Evolutionary conservation across 2,888 invertebrate species (phyloP).

Genomic region (Pocota personata): DNA sequence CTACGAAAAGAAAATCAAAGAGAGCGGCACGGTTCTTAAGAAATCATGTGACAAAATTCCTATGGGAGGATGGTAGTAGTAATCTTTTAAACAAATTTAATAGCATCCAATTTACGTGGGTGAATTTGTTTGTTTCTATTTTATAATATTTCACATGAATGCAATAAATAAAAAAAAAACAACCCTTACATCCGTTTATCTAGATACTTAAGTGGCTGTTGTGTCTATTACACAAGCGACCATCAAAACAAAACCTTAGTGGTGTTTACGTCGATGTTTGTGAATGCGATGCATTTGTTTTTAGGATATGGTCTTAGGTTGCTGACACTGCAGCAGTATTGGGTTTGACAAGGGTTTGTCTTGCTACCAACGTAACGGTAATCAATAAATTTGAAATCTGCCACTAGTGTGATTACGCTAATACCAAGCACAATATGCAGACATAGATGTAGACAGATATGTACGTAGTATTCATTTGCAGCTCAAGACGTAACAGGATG

Average conservation of each 20-base stretch:
- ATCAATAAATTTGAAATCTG: constrained; percentile 16
- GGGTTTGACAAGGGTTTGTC: not conserved
- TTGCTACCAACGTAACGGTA: not conserved
- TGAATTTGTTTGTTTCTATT: not conserved
- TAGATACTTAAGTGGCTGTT: not conserved
- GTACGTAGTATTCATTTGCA: not conserved
- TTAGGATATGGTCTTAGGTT: not conserved
- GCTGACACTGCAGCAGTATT: not conserved
- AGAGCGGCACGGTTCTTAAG: not conserved
- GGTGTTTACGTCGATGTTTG: not conserved
- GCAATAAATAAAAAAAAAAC: not conserved
- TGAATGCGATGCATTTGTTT: not conserved
- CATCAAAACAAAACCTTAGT: not conserved
- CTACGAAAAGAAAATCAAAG: not conserved
- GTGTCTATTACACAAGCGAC: not conserved
- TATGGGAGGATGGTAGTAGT: not conserved
- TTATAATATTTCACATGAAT: not conserved
- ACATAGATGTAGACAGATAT: not conserved
- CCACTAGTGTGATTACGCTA: constrained; percentile 41
- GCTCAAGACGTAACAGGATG: not conserved
- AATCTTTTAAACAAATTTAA: constrained; percentile 3
- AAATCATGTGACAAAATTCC: constrained; percentile 38
- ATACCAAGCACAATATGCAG: constrained; percentile 15
- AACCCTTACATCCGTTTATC: not conserved
- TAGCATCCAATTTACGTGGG: not conserved